Base-by-base conservation (phyloP, 2,888 invertebrate species). In the Campoletis raptor region DNA sequence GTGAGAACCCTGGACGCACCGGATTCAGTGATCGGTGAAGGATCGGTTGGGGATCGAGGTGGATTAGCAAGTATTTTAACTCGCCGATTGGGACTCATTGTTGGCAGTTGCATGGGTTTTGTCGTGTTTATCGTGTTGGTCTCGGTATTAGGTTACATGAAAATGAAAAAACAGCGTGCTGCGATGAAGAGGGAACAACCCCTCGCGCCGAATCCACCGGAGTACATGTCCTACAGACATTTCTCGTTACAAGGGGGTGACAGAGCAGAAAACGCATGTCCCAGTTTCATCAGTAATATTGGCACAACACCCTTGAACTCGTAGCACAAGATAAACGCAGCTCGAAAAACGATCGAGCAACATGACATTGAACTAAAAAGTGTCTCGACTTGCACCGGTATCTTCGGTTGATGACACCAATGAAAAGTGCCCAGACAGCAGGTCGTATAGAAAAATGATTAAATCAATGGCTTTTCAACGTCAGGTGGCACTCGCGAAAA, bases 21-120 rank as follows among this genome's bases (percentile, higher is more conserved):
- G 54, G 96, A 96, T 83, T 96, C 96, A 69, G 94, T 96, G 79
- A 94, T 95, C 57, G 95, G 95, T 57, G 95, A 95, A 61, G 95
- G 95, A 79, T 95, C 96, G 30, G 92, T 96, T 87, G 96, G 96
- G 21, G 96, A 96, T 91, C 96, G 97, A 36, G 96, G 96, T 37
- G 96, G 96, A 36, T 96, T 97, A 70, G 96, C 97, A 86, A 97
- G 97, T 85, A 97, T 98, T 91, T 95, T 98, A 69, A 97, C 97
- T 2, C 96, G 98, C 83, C 96, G 98, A 87, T 95, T 98, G 80
- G 98, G 98, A 52, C 96, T 98, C 88, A 97, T 98, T 90, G 97
- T 98, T 81, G 98, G 98, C 81, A 97, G 97, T 94, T 97, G 97
- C 92, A 96, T 98, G 95, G 98, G 98, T 81, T 97, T 98, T 92